Base-by-base conservation (phyloP, 2,797 vertebrate species). In the Intellagama lesueurii region DNA sequence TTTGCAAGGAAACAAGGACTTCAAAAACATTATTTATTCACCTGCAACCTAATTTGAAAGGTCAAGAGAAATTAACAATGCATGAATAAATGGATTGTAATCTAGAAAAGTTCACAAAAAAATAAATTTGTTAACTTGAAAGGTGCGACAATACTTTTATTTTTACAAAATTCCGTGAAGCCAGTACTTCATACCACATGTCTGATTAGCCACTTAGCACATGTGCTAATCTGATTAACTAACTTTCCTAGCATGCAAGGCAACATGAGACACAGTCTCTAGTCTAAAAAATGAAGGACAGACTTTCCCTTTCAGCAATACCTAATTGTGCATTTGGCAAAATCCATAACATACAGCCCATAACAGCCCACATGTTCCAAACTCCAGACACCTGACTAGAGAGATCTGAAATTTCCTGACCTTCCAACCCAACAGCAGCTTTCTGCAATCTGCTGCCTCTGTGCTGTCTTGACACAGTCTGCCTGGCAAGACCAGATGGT, bases 371-470 rank as follows among this genome's bases (percentile, higher is more conserved):
- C 24, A 52, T 73, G 35, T 8, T 83, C 44, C 56, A 85, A 56
- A 77, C 52, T 72, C 56, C 17, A 11, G 49, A 88, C 47, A 6
- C 32, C 24, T 73, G 66, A 35, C 22, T 75, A 73, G 60, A 70
- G 28, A 40, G 56, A 19, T 17, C 88, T 0, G 0, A 86, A 88
- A 72, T 83, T 19, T 86, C 30, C 70, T 32, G 32, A 40, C 78
- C 89, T 87, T 68, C 1, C 32, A 83, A 64, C n/a, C 60, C 28
- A 64, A 87, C 40, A 88, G 60, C 8, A 85, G 72, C 78, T 92
- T 60, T 1, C 56, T 30, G 72, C 88, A 93, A 92, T 9, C 68
- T 83, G 40, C 83, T 80, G 81, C 75, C 86, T 91, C 88, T 91
- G 66, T 83, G 83, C 35, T 47, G 68, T 2, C 0, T 56, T 47